These are phyloP conservation scores for Notoglanidium macrostoma DNA, from an alignment of 2,797 vertebrate species.

Conservation along the genomic window DNA sequence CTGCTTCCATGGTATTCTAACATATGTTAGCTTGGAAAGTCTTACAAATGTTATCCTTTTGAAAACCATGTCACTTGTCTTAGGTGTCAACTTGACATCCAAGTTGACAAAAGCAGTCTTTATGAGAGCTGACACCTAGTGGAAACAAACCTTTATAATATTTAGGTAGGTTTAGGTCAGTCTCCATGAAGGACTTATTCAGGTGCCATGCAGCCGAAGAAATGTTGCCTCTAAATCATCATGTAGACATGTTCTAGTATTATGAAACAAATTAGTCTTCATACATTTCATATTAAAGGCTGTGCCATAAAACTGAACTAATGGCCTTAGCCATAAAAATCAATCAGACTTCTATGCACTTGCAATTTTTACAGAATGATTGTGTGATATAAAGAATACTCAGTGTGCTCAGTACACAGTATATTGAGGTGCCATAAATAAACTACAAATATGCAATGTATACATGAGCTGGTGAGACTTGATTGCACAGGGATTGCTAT, in stretches of 20 bases:
- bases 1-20: background rate
- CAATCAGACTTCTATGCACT: background rate
- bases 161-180: background rate
- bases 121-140: background rate
- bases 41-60: background rate
- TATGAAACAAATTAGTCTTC: background rate
- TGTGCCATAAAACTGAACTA: background rate
- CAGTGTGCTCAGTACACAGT: background rate
- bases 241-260: background rate
- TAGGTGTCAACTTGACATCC: background rate
- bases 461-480: constrained; percentile 53
- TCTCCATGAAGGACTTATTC: background rate
- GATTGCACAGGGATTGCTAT: constrained; percentile 45
- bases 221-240: background rate
- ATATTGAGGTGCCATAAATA: constrained; percentile 8
- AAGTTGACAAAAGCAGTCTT: background rate
- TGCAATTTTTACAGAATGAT: background rate
- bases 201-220: background rate
- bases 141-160: background rate
- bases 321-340: background rate
- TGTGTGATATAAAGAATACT: constrained; percentile 1
- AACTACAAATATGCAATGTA: constrained; percentile 41
- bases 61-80: background rate
- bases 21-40: background rate
- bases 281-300: background rate